phyloP scores from a whole-genome alignment of 2,888 invertebrate genomes.

The Unio pictorum region DNA sequence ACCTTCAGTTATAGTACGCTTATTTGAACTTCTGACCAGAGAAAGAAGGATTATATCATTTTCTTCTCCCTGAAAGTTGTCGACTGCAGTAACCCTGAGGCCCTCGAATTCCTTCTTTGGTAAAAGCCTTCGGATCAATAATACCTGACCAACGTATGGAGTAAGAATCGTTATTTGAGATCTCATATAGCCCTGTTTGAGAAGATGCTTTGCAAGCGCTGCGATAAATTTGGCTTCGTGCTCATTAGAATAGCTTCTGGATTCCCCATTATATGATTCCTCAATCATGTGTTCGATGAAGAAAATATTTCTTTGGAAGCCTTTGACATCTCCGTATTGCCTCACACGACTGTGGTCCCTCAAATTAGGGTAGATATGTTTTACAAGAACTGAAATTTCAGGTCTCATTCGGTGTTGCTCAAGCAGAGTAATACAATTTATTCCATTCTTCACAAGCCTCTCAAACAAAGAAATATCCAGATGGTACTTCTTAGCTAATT shows the following conservation, averaged over 20 bases:
- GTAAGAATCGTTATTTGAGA: conserved; percentile 66
- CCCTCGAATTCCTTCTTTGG: conserved; percentile 40
- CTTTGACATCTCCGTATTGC: conserved; percentile 51
- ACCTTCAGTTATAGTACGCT: background rate
- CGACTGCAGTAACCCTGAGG: conserved; percentile 58
- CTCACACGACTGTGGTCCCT: conserved; percentile 53
- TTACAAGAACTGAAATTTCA: conserved; percentile 59
- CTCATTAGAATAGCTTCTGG: conserved; percentile 35
- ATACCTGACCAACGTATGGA: conserved; percentile 65
- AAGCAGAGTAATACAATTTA: conserved; percentile 72
- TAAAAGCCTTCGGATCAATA: conserved; percentile 43
- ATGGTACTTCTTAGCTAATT: conserved; percentile 78
- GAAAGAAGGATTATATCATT: conserved; percentile 70
- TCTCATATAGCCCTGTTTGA: conserved; percentile 60
- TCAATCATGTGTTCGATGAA: conserved; percentile 48
- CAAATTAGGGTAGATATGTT: conserved; percentile 60
- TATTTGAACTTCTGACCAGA: conserved; percentile 64
- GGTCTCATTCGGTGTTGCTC: conserved; percentile 67
- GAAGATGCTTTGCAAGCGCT: conserved; percentile 56
- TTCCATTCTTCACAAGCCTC: conserved; percentile 81
- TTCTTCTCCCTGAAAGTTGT: conserved; percentile 70
- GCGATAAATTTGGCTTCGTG: conserved; percentile 33
- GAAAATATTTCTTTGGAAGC: conserved; percentile 59
- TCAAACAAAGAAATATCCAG: conserved; percentile 87
- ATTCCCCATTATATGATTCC: conserved; percentile 21